These are phyloP conservation scores for Cotesia typhae DNA, from an alignment of 1,140 invertebrate species.

Conservation along the genomic window DNA sequence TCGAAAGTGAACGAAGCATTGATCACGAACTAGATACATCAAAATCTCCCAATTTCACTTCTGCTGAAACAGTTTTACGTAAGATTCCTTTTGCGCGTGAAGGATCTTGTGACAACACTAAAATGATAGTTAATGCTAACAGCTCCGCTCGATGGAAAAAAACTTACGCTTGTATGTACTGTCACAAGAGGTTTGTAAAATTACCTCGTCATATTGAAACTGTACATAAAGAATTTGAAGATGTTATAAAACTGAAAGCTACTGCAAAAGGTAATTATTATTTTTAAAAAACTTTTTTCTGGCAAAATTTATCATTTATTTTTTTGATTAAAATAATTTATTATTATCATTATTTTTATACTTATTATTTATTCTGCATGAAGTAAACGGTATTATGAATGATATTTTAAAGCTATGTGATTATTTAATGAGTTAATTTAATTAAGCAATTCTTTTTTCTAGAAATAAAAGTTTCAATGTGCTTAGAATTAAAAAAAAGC, in stretches of 20 bases:
- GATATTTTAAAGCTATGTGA: no score
- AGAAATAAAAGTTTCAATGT: no score
- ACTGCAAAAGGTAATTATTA: neutral
- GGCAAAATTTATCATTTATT: neutral
- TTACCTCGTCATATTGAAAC: neutral
- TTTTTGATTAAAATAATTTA: neutral
- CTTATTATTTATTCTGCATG: no score
- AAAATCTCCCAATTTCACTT: neutral
- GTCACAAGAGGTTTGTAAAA: neutral
- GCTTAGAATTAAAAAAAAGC: no score
- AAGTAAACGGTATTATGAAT: no score
- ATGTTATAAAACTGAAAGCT: neutral
- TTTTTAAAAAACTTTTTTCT: neutral
- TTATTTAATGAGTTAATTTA: no score
- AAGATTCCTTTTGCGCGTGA: neutral
- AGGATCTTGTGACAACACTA: neutral
- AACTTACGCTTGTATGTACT: neutral
- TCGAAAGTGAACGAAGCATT: neutral
- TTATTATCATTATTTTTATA: neutral
- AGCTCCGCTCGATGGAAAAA: neutral
- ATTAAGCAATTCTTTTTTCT: no score
- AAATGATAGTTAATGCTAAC: neutral
- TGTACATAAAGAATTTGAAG: constrained; percentile 4
- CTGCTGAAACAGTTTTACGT: neutral
- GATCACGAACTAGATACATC: neutral